Evolutionary conservation across 2,888 invertebrate species (phyloP), one percentile per base, ranked within the genome.

Genomic region (Physocephala rufipes): DNA sequence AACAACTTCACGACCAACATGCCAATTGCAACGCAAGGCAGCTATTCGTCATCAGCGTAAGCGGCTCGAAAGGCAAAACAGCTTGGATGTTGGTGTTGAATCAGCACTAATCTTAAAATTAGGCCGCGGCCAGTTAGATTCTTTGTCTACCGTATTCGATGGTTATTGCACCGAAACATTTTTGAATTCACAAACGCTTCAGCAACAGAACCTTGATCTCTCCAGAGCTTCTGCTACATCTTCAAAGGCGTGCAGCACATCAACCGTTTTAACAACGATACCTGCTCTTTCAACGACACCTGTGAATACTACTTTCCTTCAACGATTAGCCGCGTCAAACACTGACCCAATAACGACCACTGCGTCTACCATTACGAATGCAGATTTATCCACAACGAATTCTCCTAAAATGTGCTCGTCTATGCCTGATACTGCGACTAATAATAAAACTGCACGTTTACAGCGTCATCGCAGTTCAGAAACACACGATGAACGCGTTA

Each of bases 401-500:
- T 67, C 67, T 5, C 47, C 74, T 45, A 74, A 73, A 67, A 74
- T 73, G 70, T 70, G 72, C 71, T 70, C 47, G 19, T 67, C 73
- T 45, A 67, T 47, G 71, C 47, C 21, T 12, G 36, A n/a, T n/a
- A 36, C 51, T 24, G 24, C 36, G 9, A 70, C 65, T 2, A 16
- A 19, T 16, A 62, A 74, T 64, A 83, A 84, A 73, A 76, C 79
- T 67, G 77, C 81, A 26, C 85, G 86, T 47, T 73, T 86, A 65
- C 86, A 86, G 75, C 82, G 86, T 9, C 86, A 86, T 78, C 82
- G 84, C 55, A 86, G 86, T 71, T 86, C 85, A 1, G 86, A 86
- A 64, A 85, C 84, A 26, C 85, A 84, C 64, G 85, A 86, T 67
- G 85, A 86, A 74, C 81, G 84, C 12, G 74, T 82, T 12, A 84